Percentiles rank a stretch among this genome's conserved stretches.
phyloP scores from a whole-genome alignment of 2,888 invertebrate genomes.

The Leptopilina syphax region DNA sequence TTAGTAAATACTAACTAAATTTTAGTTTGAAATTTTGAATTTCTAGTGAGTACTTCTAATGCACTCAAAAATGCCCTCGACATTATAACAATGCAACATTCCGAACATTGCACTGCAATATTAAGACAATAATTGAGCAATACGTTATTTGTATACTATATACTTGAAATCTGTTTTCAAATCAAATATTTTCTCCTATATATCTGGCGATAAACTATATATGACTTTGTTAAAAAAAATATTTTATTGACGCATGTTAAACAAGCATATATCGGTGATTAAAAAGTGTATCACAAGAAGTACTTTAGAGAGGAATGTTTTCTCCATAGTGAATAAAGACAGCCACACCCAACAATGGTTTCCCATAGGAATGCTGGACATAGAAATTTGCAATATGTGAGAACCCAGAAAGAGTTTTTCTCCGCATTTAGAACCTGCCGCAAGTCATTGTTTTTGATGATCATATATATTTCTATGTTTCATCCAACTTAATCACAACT shows the following conservation, averaged over 20 bases:
- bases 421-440: not conserved
- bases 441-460: conserved; percentile 39
- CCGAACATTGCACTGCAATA: no score
- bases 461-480: conserved; percentile 25
- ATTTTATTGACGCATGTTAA: conserved; percentile 24
- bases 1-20: no score
- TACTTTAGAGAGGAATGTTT: conserved; percentile 34
- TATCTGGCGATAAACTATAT: no score
- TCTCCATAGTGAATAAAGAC: conserved; percentile 21
- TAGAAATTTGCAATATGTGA: conserved; percentile 34
- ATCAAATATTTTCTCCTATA: no score
- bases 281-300: conserved; percentile 37
- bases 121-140: no score
- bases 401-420: conserved; percentile 24
- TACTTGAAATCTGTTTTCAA: no score
- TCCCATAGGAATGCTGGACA: conserved; percentile 37
- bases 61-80: no score
- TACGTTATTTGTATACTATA: no score
- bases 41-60: no score
- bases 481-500: not conserved
- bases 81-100: no score
- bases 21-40: no score
- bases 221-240: no score
- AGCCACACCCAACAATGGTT: conserved; percentile 39
- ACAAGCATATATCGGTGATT: not conserved